Percentiles rank a stretch among this genome's conserved stretches.
Conservation (phyloP, 2,888 invertebrate genomes). For the Caenorhabditis sulstoni region DNA sequence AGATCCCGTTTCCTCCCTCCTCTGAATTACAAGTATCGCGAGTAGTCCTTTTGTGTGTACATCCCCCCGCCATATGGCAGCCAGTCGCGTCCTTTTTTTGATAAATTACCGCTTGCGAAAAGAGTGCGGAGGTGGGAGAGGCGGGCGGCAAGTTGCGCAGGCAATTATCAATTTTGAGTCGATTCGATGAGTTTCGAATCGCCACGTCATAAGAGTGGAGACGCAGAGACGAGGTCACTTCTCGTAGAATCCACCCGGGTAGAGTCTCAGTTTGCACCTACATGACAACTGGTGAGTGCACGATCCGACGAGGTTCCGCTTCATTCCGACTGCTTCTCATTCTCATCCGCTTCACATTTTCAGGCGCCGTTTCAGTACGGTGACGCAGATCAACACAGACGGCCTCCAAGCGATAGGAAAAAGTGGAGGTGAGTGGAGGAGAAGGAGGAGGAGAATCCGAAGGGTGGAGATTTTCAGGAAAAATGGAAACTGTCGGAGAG, state of each 20-base stretch:
- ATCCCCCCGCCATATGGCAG: slow-evolving; percentile 27
- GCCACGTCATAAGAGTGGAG: slow-evolving; percentile 52
- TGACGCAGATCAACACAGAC: slow-evolving; percentile 76
- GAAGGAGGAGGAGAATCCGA: background rate
- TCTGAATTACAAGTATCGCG: background rate
- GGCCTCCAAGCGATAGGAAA: slow-evolving; percentile 66
- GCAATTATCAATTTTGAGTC: slow-evolving; percentile 64
- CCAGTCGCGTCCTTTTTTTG: slow-evolving; percentile 37
- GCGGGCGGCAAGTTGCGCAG: slow-evolving; percentile 20
- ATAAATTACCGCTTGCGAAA: slow-evolving; percentile 46
- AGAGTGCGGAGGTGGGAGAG: slow-evolving; percentile 21
- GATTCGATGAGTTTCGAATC: slow-evolving; percentile 60
- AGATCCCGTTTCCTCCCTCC: slow-evolving; percentile 30
- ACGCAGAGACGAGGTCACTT: slow-evolving; percentile 47
- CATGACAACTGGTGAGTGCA: slow-evolving; percentile 57
- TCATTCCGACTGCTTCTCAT: background rate
- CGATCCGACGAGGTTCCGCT: background rate
- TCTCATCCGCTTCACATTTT: slow-evolving; percentile 1
- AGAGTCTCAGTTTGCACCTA: slow-evolving; percentile 53
- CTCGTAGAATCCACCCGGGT: slow-evolving; percentile 19
- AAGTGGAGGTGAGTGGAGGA: slow-evolving; percentile 44
- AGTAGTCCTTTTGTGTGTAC: slow-evolving; percentile 11
- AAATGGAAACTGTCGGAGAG: slow-evolving; percentile 59
- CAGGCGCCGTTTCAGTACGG: slow-evolving; percentile 77
- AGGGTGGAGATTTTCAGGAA: slow-evolving; percentile 10